Percentiles rank a stretch among this genome's conserved stretches.
Conservation (phyloP, 2,888 invertebrate genomes). For the Drosophila vallismaia region DNA sequence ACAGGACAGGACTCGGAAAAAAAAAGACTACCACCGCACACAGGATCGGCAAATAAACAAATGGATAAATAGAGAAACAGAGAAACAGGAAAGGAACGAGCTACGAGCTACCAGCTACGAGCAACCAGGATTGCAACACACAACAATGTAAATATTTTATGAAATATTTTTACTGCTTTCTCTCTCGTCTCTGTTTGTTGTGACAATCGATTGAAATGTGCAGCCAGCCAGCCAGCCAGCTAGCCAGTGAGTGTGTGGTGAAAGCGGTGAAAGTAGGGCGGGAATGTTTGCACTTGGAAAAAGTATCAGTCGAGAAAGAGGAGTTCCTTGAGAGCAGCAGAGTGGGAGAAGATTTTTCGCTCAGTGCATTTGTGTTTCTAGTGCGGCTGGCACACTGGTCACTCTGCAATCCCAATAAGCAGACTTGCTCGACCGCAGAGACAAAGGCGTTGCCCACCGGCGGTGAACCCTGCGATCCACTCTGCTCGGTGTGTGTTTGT, state of each 20-base stretch:
- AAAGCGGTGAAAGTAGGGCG: no score
- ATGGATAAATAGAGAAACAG: conserved; percentile 18
- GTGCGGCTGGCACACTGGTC: conserved; percentile 7
- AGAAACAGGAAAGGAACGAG: not conserved
- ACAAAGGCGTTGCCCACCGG: conserved; percentile 51
- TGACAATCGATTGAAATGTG: conserved; percentile 52
- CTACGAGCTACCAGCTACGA: no score
- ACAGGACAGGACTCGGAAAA: conserved; percentile 4
- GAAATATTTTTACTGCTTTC: conserved; percentile 41
- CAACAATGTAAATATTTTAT: conserved; percentile 47
- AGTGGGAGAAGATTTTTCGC: not conserved
- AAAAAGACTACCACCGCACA: not conserved
- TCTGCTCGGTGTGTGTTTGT: not conserved
- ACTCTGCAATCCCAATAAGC: conserved; percentile 35
- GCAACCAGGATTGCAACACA: not conserved
- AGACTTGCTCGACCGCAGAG: conserved; percentile 42
- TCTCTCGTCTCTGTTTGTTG: conserved; percentile 20
- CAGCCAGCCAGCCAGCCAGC: conserved; percentile 3
- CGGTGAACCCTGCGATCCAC: conserved; percentile 19
- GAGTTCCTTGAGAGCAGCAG: not conserved
- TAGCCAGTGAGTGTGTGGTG: not conserved
- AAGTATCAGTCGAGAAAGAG: not conserved
- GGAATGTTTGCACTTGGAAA: not conserved
- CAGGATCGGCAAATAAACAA: conserved; percentile 18
- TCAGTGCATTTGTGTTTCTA: conserved; percentile 1